Base-by-base conservation (phyloP, 2,797 vertebrate genomes). In the Tinamus major region DNA sequence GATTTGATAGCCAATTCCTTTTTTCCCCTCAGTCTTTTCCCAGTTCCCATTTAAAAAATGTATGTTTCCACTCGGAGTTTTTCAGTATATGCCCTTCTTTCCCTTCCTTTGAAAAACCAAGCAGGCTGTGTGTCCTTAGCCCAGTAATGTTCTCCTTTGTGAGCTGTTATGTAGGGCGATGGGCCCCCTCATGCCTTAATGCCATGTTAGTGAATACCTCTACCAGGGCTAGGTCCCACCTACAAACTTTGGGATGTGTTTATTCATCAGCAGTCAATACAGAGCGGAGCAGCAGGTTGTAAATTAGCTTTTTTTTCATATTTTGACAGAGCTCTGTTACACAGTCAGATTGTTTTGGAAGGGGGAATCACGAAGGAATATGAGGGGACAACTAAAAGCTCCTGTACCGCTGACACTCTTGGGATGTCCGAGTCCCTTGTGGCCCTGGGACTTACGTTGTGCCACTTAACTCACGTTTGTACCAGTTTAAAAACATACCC, bases 191-290 rank as follows among this genome's bases (percentile, higher is more conserved):
- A 64, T 79, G 67, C 92, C 20, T 2, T 41, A 56, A 86, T 87
- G 91, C 81, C 92, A 90, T 81, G 89, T 94, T 93, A 95, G 95
- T 87, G 78, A 93, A 94, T 93, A 93, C 95, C 95, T 93, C 84
- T 41, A 8, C 90, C 83, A 90, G 67, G 77, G 61, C 78, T 46
- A 41, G 69, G 48, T 92, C 78, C 62, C 71, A 94, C 83, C 79
- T 85, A 23, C 55, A 69, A 53, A 49, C 62, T 51, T 44, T 58
- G 56, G 49, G 76, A 75, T 70, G 39, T 79, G 82, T 94, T 94
- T 83, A 89, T 92, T 96, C 94, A 79, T 91, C 76, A 53, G 58
- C 41, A 49, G 80, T 33, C 83, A 92, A 82, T 80, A 71, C 79
- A 85, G 79, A 93, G 84, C 31, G 53, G 68, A 86, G 70, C 55